A percentile compares a stretch with the other conserved stretches of the same genome.
These are phyloP conservation scores for Cryptotis parvus DNA, from an alignment of 2,113 vertebrate species.

Conservation along the genomic window DNA sequence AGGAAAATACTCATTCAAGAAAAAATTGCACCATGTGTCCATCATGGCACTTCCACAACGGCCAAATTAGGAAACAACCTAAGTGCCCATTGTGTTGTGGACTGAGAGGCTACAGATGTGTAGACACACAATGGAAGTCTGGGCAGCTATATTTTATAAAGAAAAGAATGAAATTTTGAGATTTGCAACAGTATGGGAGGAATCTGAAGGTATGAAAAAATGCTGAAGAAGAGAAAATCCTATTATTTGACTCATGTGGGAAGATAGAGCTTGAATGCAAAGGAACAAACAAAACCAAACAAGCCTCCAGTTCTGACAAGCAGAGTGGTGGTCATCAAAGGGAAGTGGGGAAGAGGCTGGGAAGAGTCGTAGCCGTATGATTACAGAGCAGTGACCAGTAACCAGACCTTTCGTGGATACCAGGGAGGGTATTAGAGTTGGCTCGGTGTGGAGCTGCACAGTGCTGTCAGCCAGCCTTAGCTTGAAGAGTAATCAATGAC, in stretches of 20 bases:
- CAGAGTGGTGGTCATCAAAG: neutral
- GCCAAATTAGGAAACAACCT: neutral
- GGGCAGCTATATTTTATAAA: neutral
- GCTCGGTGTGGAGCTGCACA: neutral
- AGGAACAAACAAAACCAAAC: neutral
- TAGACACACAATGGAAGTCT: neutral
- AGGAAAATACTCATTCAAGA: neutral
- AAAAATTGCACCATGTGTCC: neutral
- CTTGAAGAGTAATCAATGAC: neutral
- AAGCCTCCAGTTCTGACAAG: neutral
- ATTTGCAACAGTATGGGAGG: neutral
- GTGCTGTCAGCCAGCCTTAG: neutral
- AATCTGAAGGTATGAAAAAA: neutral
- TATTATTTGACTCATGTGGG: no score
- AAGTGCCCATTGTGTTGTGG: neutral
- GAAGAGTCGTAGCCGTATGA: neutral
- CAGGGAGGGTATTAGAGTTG: neutral
- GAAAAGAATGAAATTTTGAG: neutral
- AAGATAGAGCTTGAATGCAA: neutral
- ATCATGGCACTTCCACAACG: neutral
- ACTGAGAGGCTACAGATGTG: neutral
- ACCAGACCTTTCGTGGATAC: neutral
- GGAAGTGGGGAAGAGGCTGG: neutral
- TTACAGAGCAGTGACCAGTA: neutral
- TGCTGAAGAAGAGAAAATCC: no score